Evolutionary conservation across 2,797 vertebrate genomes (phyloP).

Genomic region (Labroides dimidiatus): DNA sequence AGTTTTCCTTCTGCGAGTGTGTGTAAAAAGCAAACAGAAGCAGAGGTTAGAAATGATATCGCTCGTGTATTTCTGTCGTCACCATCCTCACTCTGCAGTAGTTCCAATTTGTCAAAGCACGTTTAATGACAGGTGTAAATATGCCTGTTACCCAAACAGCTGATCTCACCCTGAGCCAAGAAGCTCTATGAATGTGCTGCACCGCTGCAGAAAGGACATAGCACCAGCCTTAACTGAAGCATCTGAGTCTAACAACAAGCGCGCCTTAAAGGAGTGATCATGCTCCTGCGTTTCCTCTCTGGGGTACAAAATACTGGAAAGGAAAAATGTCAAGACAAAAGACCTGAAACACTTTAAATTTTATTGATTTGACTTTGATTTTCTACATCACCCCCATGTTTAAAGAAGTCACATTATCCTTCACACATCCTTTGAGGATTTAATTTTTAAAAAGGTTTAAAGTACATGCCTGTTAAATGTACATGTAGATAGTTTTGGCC

Average conservation of each 20-base stretch:
- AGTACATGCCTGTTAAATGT: conserved; percentile 26
- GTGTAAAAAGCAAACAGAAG: conserved; percentile 7
- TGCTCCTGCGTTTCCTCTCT: not conserved
- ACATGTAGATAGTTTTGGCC: conserved; percentile 36
- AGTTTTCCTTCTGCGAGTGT: conserved; percentile 4
- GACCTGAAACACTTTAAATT: not conserved
- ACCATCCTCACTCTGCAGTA: conserved; percentile 6
- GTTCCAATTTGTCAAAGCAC: conserved; percentile 1
- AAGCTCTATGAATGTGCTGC: conserved; percentile 28
- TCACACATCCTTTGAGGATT: conserved; percentile 23
- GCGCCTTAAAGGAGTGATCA: conserved; percentile 38
- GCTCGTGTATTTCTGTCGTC: conserved; percentile 3
- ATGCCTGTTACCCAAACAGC: not conserved
- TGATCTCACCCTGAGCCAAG: not conserved
- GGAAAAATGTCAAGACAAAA: conserved; percentile 16
- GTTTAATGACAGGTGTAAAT: not conserved
- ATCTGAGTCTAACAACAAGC: conserved; percentile 33
- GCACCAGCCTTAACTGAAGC: conserved; percentile 44
- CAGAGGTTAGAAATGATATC: not conserved
- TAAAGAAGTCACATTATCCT: conserved; percentile 12
- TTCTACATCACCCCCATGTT: conserved; percentile 10
- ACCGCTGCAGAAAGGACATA: conserved; percentile 33
- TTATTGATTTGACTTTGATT: conserved; percentile 1
- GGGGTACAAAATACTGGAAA: not conserved
- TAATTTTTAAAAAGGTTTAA: conserved; percentile 32